Base-by-base conservation (phyloP, 2,113 vertebrate species). In the Pseudorectes ferrugineus region DNA sequence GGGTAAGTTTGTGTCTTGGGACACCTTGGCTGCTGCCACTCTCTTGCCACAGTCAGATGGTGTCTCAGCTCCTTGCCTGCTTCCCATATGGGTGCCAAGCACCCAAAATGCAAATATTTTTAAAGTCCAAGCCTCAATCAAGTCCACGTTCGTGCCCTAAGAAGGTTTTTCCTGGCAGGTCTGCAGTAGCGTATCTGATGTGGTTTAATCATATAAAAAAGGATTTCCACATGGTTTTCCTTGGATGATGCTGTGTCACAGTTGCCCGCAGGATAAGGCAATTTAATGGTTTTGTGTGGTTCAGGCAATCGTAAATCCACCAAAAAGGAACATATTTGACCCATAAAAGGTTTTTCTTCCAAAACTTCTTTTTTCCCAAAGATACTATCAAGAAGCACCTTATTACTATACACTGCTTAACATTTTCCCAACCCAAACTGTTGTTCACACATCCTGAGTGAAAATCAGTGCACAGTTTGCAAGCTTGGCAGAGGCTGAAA, bases 401-500 rank as follows among this genome's bases (percentile, higher is more conserved):
- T 29, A 21, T 48, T 59, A 22, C 43, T 28, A 21, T 2, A 57
- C 24, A 28, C 57, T 23, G 28, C 71, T 83, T 66, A 76, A 73
- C 12, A 17, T 80, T 76, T 80, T 88, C 63, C 63, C 52, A 57
- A 80, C 35, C 68, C 40, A 74, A 93, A 90, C n/a, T 25, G 12
- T 8, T 66, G 49, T 92, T 62, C 81, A 70, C 81, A 85, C 35
- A 57, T 59, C 48, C 43, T 59, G 51, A 93, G 67, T 40, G 29
- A 89, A 92, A 91, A 68, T 5, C 46, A 55, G 31, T 2, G 5
- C 45, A 45, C 10, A 25, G 26, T 90, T 88, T 71, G 35, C 65
- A 88, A 90, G 46, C 28, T n/a, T 75, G 72, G 58, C 74, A 93
- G 67, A 55, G 82, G 75, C 68, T 92, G 91, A 71, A 88, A 92